These are phyloP conservation scores for Nephrotoma flavescens DNA, from an alignment of 2,888 invertebrate species.

Conservation along the genomic window DNA sequence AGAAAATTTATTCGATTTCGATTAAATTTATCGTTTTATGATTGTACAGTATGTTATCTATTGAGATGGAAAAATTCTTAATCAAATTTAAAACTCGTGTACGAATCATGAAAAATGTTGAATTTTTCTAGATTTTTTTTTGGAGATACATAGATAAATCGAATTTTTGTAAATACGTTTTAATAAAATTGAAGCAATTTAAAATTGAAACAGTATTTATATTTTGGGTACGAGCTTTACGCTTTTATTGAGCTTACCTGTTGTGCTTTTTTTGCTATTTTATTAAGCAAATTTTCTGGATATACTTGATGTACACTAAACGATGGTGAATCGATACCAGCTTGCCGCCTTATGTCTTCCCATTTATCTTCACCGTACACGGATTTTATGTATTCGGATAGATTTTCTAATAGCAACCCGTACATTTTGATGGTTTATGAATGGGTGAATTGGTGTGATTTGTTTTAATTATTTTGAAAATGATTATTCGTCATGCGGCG, in stretches of 20 bases:
- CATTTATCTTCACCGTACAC: constrained; percentile 91
- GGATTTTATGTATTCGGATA: constrained; percentile 81
- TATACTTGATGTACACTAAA: constrained; percentile 88
- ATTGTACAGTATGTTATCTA: not conserved
- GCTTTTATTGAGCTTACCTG: constrained; percentile 39
- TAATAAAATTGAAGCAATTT: not conserved
- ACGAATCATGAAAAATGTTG: not conserved
- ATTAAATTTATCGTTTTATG: not conserved
- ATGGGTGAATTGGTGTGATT: not conserved
- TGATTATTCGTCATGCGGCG: too few relatives aligned
- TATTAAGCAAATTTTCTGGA: constrained; percentile 74
- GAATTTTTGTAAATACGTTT: not conserved
- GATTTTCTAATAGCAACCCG: constrained; percentile 85
- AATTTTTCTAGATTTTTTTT: not conserved
- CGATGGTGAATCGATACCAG: constrained; percentile 74
- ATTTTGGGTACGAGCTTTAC: too few relatives aligned
- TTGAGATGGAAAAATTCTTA: not conserved
- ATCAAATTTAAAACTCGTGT: not conserved
- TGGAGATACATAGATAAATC: not conserved
- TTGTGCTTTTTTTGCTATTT: constrained; percentile 72
- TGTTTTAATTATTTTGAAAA: not conserved
- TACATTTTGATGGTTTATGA: constrained; percentile 53
- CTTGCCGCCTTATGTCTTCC: constrained; percentile 77
- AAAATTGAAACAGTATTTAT: not conserved
- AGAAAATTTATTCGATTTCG: not conserved